Base-by-base conservation (phyloP, 2,888 invertebrate species). In the Nymphalis polychloros region DNA sequence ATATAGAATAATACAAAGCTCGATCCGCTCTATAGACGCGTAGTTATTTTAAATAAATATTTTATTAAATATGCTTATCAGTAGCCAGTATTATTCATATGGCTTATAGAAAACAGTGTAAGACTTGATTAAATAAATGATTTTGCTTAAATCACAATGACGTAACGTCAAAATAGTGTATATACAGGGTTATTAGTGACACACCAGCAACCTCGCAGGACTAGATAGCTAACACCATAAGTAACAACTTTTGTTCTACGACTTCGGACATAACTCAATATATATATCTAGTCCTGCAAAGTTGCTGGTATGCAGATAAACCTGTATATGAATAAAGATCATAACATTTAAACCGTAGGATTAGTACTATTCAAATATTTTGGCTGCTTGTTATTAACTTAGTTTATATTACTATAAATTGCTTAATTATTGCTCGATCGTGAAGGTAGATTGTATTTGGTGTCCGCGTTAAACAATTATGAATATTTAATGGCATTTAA, bases 371-470 rank as follows among this genome's bases (percentile, higher is more conserved):
- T 53, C 5, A 8, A 17, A 31, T 17, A 55, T 27, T 55, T 31
- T 31, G 53, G 53, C 16, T 55, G 13, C 4, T 55, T 31, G 53
- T 27, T 31, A 13, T 55, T 31, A 53, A 23, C 13, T 53, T 53
- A 20, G 16, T 17, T 59, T 23, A 16, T 7, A n/a, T 27, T 47
- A 59, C 17, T 59, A 16, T 41, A 50, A 19, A 46, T 50, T 50
- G n/a, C 27, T 35, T 61, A 62, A 57, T 69, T 65, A 66, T 69
- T 69, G 66, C 63, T 66, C 63, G 59, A 35, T 63, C 59, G 23
- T 66, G 48, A 64, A 63, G 63, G 67, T 68, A 63, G 67, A 50
- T 68, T 46, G 64, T 64, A 61, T 61, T 64, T 61, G 23, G 50
- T 63, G 53, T 64, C 61, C 60, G 57, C 64, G 64, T 61, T 61